phyloP scores from a whole-genome alignment of 2,797 vertebrate species.

The Scolopax rusticola region DNA sequence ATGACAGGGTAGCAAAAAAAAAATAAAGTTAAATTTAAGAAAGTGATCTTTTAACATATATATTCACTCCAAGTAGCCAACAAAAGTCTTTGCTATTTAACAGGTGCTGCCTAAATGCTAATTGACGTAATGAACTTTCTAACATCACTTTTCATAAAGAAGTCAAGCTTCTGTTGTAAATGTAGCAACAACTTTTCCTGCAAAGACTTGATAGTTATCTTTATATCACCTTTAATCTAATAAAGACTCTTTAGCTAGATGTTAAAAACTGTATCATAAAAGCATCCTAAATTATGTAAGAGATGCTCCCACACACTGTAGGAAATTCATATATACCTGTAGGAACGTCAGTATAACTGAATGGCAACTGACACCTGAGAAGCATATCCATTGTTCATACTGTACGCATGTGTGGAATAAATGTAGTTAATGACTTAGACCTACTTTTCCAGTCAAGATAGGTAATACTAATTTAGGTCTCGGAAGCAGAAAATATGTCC shows the following conservation, averaged over 20 bases:
- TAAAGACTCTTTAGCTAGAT: neutral
- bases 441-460: neutral
- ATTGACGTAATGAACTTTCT: neutral
- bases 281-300: neutral
- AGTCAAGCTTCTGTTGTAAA: neutral
- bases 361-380: neutral
- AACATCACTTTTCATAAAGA: neutral
- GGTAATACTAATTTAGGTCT: neutral
- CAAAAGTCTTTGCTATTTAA: neutral
- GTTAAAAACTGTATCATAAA: neutral
- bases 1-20: neutral
- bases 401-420: neutral
- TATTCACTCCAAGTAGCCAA: neutral
- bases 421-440: neutral
- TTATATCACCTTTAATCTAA: neutral
- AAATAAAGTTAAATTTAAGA: neutral
- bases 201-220: neutral
- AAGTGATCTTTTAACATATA: neutral
- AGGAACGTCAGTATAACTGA: neutral
- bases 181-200: neutral
- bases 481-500: neutral
- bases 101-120: neutral
- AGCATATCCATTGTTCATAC: neutral
- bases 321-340: neutral
- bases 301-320: neutral